Percentiles rank a stretch among this genome's conserved stretches.
Evolutionary conservation across 1,140 invertebrate species (phyloP).

Genomic region (Agrilus planipennis): DNA sequence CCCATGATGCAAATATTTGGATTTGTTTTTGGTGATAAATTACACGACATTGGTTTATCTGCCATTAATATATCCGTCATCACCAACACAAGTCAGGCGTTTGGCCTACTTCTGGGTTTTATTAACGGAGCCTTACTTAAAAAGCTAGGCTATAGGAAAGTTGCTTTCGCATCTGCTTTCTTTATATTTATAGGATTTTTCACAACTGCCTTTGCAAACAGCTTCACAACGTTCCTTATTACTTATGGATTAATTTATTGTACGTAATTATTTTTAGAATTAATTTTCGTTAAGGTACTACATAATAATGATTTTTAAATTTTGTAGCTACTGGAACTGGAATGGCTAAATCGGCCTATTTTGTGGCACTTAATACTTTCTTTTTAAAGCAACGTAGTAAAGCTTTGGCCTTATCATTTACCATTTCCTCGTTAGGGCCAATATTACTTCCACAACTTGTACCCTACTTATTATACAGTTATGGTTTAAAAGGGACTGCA

Average conservation of each 20-base stretch:
- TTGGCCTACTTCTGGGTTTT: conserved; percentile 46
- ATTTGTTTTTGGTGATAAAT: conserved; percentile 49
- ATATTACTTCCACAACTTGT: conserved; percentile 38
- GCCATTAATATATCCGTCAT: conserved; percentile 50
- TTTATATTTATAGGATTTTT: conserved; percentile 43
- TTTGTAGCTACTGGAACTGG: conserved; percentile 45
- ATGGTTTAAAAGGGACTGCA: conserved; percentile 32
- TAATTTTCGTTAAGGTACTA: background rate
- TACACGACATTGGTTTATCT: conserved; percentile 42
- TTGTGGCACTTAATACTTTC: conserved; percentile 37
- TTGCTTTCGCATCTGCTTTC: conserved; percentile 42
- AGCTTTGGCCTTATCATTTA: conserved; percentile 35
- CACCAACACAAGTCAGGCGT: conserved; percentile 51
- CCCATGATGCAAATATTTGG: conserved; percentile 54
- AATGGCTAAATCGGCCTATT: conserved; percentile 45
- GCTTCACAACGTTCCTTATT: conserved; percentile 44
- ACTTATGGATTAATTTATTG: conserved; percentile 52
- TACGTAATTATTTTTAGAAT: conserved; percentile 35
- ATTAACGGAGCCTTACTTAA: conserved; percentile 52
- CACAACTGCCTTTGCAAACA: conserved; percentile 43
- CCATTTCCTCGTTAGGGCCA: conserved; percentile 36
- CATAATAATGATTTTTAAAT: conserved; percentile 3
- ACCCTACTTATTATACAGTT: conserved; percentile 28
- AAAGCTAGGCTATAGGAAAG: conserved; percentile 49
- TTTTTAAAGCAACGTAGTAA: conserved; percentile 34